These are phyloP conservation scores for Thecophora atra DNA, from an alignment of 2,888 invertebrate genomes.

Conservation along the genomic window DNA sequence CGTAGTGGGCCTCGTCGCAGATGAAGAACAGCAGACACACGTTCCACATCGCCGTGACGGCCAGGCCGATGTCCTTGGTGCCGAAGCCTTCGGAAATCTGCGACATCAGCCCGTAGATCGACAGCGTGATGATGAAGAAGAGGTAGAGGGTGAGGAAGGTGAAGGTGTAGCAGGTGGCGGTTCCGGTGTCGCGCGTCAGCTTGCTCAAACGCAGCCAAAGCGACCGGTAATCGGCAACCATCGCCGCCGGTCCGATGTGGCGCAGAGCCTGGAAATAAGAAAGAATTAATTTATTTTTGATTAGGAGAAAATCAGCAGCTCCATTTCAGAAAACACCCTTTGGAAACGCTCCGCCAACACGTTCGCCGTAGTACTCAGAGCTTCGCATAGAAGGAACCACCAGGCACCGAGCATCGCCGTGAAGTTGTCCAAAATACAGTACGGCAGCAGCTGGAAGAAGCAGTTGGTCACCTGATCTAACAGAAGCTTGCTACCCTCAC, in stretches of 20 bases:
- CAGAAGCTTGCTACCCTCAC: slow-evolving; percentile 54
- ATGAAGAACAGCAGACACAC: slow-evolving; percentile 76
- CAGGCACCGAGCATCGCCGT: slow-evolving; percentile 77
- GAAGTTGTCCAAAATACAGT: slow-evolving; percentile 75
- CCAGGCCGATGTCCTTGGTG: slow-evolving; percentile 76
- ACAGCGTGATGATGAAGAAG: slow-evolving; percentile 78
- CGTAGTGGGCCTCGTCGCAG: slow-evolving; percentile 79
- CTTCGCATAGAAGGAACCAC: slow-evolving; percentile 77
- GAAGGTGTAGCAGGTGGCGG: slow-evolving; percentile 75
- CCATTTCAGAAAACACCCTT: slow-evolving; percentile 61
- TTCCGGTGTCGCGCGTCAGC: slow-evolving; percentile 74
- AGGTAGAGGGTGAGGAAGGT: slow-evolving; percentile 76
- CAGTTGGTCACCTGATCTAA: background rate
- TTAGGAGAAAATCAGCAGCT: background rate
- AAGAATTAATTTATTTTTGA: background rate
- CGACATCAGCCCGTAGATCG: slow-evolving; percentile 77
- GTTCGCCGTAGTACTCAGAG: slow-evolving; percentile 73
- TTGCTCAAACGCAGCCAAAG: slow-evolving; percentile 78
- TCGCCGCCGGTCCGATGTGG: slow-evolving; percentile 74
- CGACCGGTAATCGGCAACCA: slow-evolving; percentile 76
- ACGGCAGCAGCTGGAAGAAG: slow-evolving; percentile 70
- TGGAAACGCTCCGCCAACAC: slow-evolving; percentile 77
- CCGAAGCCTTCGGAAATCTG: slow-evolving; percentile 78
- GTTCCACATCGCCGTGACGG: slow-evolving; percentile 74
- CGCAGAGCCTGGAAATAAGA: slow-evolving; percentile 69